A percentile compares a stretch with the other conserved stretches of the same genome.
phyloP scores from a whole-genome alignment of 2,113 vertebrate genomes.

The Odocoileus virginianus region DNA sequence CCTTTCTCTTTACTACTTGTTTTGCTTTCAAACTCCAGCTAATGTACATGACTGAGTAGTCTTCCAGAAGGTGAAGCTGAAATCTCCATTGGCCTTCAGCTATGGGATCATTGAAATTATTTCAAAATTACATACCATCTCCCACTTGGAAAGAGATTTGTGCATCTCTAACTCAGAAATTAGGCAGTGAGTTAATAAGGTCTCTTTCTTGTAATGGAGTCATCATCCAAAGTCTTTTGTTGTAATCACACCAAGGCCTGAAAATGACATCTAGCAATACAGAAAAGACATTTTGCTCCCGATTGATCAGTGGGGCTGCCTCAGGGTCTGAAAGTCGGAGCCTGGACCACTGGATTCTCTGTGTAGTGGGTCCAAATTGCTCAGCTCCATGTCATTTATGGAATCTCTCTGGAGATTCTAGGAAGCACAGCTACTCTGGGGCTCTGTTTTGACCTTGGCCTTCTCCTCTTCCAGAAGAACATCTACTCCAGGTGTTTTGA shows the following conservation, averaged over 20 bases:
- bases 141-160: background rate
- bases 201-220: background rate
- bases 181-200: background rate
- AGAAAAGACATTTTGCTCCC: background rate
- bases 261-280: background rate
- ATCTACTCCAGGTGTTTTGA: background rate
- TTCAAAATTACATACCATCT: background rate
- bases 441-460: constrained; percentile 13
- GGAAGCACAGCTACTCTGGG: background rate
- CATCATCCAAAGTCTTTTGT: background rate
- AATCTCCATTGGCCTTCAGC: background rate
- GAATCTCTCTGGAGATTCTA: background rate
- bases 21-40: constrained; percentile 44
- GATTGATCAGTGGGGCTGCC: background rate
- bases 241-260: background rate
- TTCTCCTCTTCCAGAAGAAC: background rate
- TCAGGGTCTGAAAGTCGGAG: background rate
- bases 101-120: background rate
- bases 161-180: background rate
- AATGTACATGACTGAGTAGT: background rate
- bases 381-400: background rate
- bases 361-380: background rate
- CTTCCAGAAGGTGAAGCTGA: constrained; percentile 19
- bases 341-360: background rate
- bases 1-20: constrained; percentile 61